Percentiles rank a stretch among this genome's conserved stretches.
These are phyloP conservation scores for Poicephalus meyeri DNA, from an alignment of 2,113 vertebrate genomes.

Conservation along the genomic window DNA sequence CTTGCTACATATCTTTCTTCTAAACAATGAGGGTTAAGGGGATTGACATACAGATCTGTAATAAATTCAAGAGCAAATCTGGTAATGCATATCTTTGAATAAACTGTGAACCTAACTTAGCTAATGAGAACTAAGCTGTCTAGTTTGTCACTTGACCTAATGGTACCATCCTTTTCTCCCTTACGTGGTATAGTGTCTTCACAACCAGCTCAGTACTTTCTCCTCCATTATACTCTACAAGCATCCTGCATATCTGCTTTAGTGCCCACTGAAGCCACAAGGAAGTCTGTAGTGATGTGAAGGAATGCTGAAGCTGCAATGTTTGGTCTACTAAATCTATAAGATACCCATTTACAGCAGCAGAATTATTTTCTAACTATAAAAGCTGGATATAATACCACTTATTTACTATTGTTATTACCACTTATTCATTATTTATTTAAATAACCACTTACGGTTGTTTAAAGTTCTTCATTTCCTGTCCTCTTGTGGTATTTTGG, in stretches of 20 bases:
- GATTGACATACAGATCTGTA: background rate
- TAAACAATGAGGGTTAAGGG: background rate
- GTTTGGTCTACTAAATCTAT: background rate
- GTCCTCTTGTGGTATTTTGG: background rate
- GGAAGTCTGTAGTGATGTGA: background rate
- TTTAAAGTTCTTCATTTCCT: background rate
- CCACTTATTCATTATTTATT: background rate
- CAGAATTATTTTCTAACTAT: background rate
- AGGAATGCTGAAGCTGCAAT: background rate
- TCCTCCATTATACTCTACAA: accelerated
- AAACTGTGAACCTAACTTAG: background rate
- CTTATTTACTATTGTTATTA: background rate
- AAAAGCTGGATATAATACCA: background rate
- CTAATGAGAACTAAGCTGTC: background rate
- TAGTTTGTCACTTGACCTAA: background rate
- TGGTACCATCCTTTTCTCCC: background rate
- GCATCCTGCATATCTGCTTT: accelerated
- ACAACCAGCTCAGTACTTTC: background rate
- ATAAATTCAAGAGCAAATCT: background rate
- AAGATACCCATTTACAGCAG: background rate
- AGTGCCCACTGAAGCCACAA: background rate
- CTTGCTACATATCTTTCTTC: background rate
- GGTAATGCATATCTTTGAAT: background rate
- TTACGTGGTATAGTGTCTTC: background rate
- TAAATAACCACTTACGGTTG: background rate